These are phyloP conservation scores for Lagria hirta DNA, from an alignment of 2,888 invertebrate genomes.

Conservation along the genomic window DNA sequence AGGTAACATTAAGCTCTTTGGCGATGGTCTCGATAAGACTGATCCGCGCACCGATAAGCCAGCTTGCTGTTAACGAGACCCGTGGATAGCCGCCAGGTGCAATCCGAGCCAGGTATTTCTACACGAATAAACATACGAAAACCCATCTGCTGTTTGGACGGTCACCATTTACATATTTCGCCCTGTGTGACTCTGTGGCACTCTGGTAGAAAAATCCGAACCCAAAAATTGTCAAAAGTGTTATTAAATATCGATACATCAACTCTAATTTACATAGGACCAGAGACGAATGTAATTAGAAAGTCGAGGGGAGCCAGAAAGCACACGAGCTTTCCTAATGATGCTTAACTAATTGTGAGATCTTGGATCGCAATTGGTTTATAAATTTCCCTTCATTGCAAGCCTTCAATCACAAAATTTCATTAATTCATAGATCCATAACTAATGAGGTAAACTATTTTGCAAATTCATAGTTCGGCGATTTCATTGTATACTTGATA, in stretches of 20 bases:
- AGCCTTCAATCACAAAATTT: too few species aligned
- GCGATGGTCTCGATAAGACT: slow-evolving; percentile 43
- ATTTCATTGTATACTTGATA: too few species aligned
- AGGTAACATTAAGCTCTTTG: slow-evolving; percentile 45
- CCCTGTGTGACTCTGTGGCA: slow-evolving; percentile 33
- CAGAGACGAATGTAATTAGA: slow-evolving; percentile 13
- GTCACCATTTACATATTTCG: slow-evolving; percentile 34
- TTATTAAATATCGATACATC: slow-evolving; percentile 39
- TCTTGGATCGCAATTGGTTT: too few species aligned
- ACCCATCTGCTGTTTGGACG: slow-evolving; percentile 32
- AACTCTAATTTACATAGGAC: slow-evolving; percentile 23
- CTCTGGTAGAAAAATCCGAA: slow-evolving; percentile 30
- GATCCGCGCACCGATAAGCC: slow-evolving; percentile 46
- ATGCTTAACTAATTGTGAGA: slow-evolving; percentile 11
- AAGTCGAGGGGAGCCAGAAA: slow-evolving; percentile 3
- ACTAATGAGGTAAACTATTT: too few species aligned
- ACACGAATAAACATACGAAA: slow-evolving; percentile 41
- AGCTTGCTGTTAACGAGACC: slow-evolving; percentile 44
- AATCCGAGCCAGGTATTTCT: slow-evolving; percentile 43
- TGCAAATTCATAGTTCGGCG: too few species aligned
- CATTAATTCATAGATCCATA: too few species aligned
- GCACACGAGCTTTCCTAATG: slow-evolving; percentile 10
- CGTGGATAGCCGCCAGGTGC: slow-evolving; percentile 47
- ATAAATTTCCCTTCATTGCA: too few species aligned
- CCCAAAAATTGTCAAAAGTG: slow-evolving; percentile 31